A percentile compares a stretch with the other conserved stretches of the same genome.
Conservation (phyloP, 2,113 vertebrate species). For the Micronisus gabar region DNA sequence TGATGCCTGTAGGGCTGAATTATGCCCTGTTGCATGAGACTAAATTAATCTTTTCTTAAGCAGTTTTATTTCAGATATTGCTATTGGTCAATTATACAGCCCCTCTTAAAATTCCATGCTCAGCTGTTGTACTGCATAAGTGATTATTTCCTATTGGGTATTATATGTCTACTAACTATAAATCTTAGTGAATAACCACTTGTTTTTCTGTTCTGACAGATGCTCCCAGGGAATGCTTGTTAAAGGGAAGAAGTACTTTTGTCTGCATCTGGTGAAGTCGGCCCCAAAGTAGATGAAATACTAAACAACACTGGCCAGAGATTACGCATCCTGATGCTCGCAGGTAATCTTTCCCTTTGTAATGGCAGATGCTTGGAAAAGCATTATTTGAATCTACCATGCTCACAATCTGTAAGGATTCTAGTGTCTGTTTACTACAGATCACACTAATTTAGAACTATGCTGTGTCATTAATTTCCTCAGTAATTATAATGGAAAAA, state of each 20-base stretch:
- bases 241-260: not conserved
- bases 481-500: not conserved
- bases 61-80: not conserved
- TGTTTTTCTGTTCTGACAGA: slow-evolving; percentile 8
- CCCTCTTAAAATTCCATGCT: not conserved
- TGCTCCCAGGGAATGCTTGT: not conserved
- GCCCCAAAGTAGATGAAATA: not conserved
- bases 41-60: not conserved
- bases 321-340: not conserved
- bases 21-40: not conserved
- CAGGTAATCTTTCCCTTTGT: not conserved
- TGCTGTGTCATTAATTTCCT: not conserved
- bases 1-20: not conserved
- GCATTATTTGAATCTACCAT: not conserved
- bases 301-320: not conserved
- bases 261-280: not conserved
- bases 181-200: not conserved
- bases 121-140: not conserved
- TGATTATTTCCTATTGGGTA: slow-evolving; percentile 25
- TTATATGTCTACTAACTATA: not conserved
- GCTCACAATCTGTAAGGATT: not conserved
- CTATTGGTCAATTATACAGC: slow-evolving; percentile 8
- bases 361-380: not conserved
- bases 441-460: not conserved
- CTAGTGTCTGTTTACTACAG: not conserved